A percentile compares a stretch with the other conserved stretches of the same genome.
Conservation (phyloP, 2,113 vertebrate genomes). For the Bujurquina vittata region DNA sequence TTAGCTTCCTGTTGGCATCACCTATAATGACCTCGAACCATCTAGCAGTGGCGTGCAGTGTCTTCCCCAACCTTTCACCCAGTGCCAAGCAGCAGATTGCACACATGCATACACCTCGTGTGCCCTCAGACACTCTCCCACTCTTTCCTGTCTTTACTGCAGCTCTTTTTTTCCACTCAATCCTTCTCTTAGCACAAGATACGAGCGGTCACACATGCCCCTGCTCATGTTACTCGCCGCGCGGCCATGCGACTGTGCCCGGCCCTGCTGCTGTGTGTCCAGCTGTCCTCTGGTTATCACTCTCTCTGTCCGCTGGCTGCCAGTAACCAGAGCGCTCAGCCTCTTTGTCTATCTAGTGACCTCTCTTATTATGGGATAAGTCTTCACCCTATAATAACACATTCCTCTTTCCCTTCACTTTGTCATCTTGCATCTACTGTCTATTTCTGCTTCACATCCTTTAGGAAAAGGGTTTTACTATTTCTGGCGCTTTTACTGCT, state of each 20-base stretch:
- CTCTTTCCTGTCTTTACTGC: neutral
- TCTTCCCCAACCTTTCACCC: conserved; percentile 54
- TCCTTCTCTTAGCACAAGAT: conserved; percentile 28
- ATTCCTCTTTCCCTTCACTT: neutral
- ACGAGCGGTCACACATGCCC: conserved; percentile 21
- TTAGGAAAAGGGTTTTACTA: conserved; percentile 2
- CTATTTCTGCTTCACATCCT: conserved; percentile 7
- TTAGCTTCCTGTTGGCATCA: conserved; percentile 54
- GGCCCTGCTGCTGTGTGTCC: conserved; percentile 10
- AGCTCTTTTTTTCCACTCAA: conserved; percentile 3
- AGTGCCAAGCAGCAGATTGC: conserved; percentile 34
- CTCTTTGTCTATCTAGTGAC: conserved; percentile 21
- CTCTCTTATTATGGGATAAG: conserved; percentile 19
- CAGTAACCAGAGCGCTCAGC: conserved; percentile 41
- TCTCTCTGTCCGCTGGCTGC: conserved; percentile 40
- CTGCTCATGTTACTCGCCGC: conserved; percentile 55
- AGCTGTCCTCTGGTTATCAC: conserved; percentile 62
- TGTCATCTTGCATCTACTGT: conserved; percentile 1
- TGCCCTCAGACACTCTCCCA: neutral
- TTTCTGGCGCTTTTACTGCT: neutral
- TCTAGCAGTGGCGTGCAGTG: conserved; percentile 31
- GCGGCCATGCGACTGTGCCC: conserved; percentile 25
- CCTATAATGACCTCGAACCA: conserved; percentile 55
- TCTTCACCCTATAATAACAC: conserved; percentile 9
- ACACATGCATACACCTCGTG: neutral